A percentile compares a stretch with the other conserved stretches of the same genome.
phyloP scores from a whole-genome alignment of 2,113 vertebrate genomes.

The Erythrocebus patas region DNA sequence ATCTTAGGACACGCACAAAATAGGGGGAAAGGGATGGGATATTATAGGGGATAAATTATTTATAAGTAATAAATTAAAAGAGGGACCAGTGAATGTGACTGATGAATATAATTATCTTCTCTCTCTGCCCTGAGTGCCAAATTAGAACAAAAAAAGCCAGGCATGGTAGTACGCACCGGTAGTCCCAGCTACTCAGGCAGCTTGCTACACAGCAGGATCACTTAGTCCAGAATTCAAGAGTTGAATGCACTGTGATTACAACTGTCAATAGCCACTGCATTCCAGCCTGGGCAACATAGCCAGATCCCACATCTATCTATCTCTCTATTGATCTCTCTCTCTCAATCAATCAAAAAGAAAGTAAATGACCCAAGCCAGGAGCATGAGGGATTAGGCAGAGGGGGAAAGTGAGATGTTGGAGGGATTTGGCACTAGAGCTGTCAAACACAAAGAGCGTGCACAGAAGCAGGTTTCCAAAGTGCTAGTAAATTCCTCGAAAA shows the following conservation, averaged over 20 bases:
- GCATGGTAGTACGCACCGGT: neutral
- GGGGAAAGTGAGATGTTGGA: neutral
- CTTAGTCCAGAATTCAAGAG: neutral
- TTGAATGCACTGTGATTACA: neutral
- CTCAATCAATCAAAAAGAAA: neutral
- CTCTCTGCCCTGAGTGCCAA: neutral
- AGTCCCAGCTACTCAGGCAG: neutral
- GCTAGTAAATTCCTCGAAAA: neutral
- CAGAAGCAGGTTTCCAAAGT: neutral
- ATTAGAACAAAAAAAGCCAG: neutral
- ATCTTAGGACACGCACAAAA: neutral
- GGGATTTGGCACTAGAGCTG: neutral
- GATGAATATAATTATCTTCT: neutral
- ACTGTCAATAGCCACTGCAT: neutral
- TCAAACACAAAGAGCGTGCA: neutral
- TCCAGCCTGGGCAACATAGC: neutral
- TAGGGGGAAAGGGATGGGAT: too few relatives aligned
- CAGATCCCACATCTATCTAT: neutral
- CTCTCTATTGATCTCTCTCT: too few relatives aligned
- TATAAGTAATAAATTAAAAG: neutral
- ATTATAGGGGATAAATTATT: neutral
- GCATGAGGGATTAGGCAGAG: rapidly evolving
- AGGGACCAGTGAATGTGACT: neutral
- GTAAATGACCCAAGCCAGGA: neutral
- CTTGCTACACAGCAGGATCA: neutral